These are phyloP conservation scores for Zingel zingel DNA, from an alignment of 2,113 vertebrate species.

Conservation along the genomic window DNA sequence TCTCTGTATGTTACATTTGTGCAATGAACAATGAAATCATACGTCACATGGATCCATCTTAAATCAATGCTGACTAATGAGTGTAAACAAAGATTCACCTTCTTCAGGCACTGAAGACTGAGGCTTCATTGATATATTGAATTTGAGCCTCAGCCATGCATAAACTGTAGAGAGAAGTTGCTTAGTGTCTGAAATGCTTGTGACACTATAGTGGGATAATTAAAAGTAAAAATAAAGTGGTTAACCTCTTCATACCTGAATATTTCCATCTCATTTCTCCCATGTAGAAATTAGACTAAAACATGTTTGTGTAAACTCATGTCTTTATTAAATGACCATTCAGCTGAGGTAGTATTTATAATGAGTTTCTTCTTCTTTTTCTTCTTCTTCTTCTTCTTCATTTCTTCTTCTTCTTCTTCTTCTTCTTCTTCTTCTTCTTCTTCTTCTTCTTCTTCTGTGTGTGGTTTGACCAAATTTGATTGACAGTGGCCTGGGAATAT, in stretches of 20 bases:
- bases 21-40: neutral
- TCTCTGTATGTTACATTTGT: neutral
- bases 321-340: neutral
- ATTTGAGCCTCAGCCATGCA: neutral
- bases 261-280: neutral
- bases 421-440: no score
- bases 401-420: no score
- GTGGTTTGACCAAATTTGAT: neutral
- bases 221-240: neutral
- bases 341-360: neutral
- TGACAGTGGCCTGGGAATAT: neutral
- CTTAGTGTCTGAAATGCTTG: constrained; percentile 12
- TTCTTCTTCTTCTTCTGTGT: no score
- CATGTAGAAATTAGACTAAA: neutral
- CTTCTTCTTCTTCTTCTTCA: no score
- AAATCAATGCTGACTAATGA: constrained; percentile 40
- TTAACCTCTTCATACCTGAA: neutral
- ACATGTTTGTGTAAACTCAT: neutral
- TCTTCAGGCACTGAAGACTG: neutral
- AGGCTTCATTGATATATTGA: constrained; percentile 14
- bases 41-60: neutral
- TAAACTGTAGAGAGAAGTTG: neutral
- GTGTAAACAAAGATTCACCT: constrained; percentile 24
- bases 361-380: no score
- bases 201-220: neutral